Conservation (phyloP, 2,797 vertebrate species). For the Percopsis omiscomaycus region DNA sequence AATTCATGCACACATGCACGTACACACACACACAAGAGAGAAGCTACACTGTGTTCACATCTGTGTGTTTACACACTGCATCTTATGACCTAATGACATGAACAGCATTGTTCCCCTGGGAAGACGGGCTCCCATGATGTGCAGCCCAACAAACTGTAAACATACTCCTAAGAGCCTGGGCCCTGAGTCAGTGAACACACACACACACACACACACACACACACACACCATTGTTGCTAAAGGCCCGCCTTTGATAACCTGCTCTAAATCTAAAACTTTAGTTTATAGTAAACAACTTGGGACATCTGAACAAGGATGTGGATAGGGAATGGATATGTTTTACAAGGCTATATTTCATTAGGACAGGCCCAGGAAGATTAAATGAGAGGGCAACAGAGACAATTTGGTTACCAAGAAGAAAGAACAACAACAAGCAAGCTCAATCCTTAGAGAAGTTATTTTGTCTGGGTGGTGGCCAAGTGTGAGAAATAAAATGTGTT, state of each 20-base stretch:
- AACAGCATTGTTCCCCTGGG: conserved; percentile 71
- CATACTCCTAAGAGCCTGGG: conserved; percentile 58
- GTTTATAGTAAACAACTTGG: conserved; percentile 76
- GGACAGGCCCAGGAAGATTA: conserved; percentile 67
- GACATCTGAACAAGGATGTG: conserved; percentile 74
- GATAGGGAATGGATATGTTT: conserved; percentile 72
- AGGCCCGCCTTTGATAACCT: conserved; percentile 71
- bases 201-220: conserved; percentile 37
- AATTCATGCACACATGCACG: conserved; percentile 21
- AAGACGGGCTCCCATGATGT: conserved; percentile 57
- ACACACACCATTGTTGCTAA: conserved; percentile 46
- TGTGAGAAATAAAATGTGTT: conserved; percentile 36
- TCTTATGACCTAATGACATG: conserved; percentile 71
- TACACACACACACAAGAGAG: conserved; percentile 11
- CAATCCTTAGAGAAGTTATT: conserved; percentile 80
- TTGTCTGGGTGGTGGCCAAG: conserved; percentile 72
- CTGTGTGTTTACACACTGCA: conserved; percentile 67
- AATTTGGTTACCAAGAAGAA: conserved; percentile 70
- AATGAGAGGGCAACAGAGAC: conserved; percentile 40
- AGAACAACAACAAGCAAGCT: conserved; percentile 77
- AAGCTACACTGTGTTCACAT: conserved; percentile 64
- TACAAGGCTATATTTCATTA: conserved; percentile 70
- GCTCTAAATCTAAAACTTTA: conserved; percentile 77
- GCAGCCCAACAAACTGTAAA: conserved; percentile 67
- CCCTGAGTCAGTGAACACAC: conserved; percentile 39